Base-by-base conservation (phyloP, 2,888 invertebrate genomes). In the Tridacna gigas region DNA sequence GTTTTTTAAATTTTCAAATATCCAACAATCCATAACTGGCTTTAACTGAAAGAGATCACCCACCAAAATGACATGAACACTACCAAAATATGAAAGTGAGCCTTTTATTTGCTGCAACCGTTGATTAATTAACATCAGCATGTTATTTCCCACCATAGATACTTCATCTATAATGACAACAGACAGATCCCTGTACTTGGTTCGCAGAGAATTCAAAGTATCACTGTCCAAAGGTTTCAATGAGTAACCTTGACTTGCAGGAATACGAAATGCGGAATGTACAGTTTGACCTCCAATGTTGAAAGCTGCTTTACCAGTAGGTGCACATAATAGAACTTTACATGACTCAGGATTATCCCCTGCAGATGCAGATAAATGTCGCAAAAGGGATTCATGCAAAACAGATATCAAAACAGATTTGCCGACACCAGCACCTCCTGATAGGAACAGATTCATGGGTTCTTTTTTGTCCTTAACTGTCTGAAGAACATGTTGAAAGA, bases 131-230 rank as follows among this genome's bases (percentile, higher is more conserved):
- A 78, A 86, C 66, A 86, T 81, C 22, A 90, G 84, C 88, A 88
- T 88, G 13, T 67, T 77, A 25, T 69, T 63, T 18, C 89, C 88
- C 48, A 90, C 88, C 86, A 88, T 86, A 22, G 86, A 86, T 25
- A 88, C 81, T 80, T 88, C 88, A 83, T 87, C 85, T 60, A 82
- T 86, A 48, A 87, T 65, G 13, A 71, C 18, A 77, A 73, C 9
- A 75, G 67, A 66, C 69, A 83, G 60, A 26, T 80, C 26, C 48
- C 22, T 69, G 56, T 48, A 75, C 25, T 71, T 47, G 12, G 75
- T 48, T 83, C 75, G n/a, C 63, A 81, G 28, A n/a, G 71, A 65
- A 48, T 83, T 80, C 20, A 87, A 69, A 45, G 82, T 82, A 22
- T 88, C 77, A 79, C 79, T 86, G 78, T 86, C 78, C 12, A 80